phyloP scores from a whole-genome alignment of 1,140 invertebrate species.

The Panonychus citri region DNA sequence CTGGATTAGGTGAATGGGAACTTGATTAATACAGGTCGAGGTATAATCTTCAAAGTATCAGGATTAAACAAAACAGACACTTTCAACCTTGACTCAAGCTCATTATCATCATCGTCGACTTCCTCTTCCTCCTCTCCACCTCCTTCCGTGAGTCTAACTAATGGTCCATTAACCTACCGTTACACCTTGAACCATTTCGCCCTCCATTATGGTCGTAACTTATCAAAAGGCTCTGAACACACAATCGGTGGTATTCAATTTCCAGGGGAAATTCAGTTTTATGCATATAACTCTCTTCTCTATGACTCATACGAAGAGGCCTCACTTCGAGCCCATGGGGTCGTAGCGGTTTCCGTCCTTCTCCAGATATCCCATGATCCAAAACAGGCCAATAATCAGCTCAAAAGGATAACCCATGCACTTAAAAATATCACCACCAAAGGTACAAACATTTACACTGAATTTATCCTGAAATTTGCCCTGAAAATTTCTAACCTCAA shows the following conservation, averaged over 20 bases:
- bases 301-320: conserved; percentile 89
- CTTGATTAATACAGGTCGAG: conserved; percentile 72
- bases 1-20: conserved; percentile 48
- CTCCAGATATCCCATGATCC: neutral
- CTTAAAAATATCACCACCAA: conserved; percentile 9
- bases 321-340: conserved; percentile 52
- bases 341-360: conserved; percentile 73
- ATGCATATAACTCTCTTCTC: conserved; percentile 86
- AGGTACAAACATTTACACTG: neutral
- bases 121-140: neutral
- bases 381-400: conserved; percentile 1
- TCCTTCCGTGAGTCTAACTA: neutral
- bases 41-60: conserved; percentile 57
- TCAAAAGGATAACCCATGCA: conserved; percentile 7
- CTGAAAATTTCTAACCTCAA: too few species aligned
- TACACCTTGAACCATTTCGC: conserved; percentile 86
- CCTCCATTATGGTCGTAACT: conserved; percentile 63
- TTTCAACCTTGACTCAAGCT: too few species aligned
- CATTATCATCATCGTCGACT: neutral
- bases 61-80: neutral
- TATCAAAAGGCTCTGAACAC: conserved; percentile 54
- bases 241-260: conserved; percentile 74
- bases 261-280: conserved; percentile 81
- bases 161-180: conserved; percentile 71
- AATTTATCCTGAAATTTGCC: too few species aligned